Evolutionary conservation across 2,113 vertebrate genomes (phyloP), one percentile per base, ranked within the genome.

Genomic region (Urocolius indicus): DNA sequence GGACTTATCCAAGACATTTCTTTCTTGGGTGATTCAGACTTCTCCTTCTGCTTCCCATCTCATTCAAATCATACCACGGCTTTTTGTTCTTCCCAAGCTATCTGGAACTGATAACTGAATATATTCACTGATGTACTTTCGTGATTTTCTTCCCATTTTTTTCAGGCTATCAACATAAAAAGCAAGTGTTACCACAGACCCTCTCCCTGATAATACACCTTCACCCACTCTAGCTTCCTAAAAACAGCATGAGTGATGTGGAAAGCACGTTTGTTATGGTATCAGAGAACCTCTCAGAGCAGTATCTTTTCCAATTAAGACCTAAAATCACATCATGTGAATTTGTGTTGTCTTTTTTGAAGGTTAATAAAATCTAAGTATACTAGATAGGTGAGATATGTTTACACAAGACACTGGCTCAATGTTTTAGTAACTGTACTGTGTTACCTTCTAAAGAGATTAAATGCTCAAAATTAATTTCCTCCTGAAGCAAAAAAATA

Each of bases 381-480:
- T 78, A 87, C 43, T n/a, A 93, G 89, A 69, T 85, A 86, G 0
- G 22, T 32, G 65, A 89, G 73, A n/a, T 54, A 76, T 32, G 81
- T 63, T 90, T 89, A 94, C 58, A 58, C 16, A 87, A 7, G 74
- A 81, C 84, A 81, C 73, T 95, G 86, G 89, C 87, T 96, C 94
- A 93, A 89, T 93, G 89, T 77, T 95, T 93, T 16, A 94, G 86
- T 87, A 94, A 95, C 87, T 80, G 59, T 52, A 94, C 68, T 74
- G 78, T 48, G 85, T 87, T 68, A 84, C 83, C 86, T 94, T 91
- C 95, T 90, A 69, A 78, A 74, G 16, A 96, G 92, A 89, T 93
- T 87, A 91, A 88, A 86, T 58, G 45, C 76, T 87, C 92, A 66
- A 65, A 62, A 57, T 34, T 27, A 6, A 10, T 32, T 24, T 89